phyloP scores from a whole-genome alignment of 2,888 invertebrate genomes.

The Caenorhabditis wallacei region DNA sequence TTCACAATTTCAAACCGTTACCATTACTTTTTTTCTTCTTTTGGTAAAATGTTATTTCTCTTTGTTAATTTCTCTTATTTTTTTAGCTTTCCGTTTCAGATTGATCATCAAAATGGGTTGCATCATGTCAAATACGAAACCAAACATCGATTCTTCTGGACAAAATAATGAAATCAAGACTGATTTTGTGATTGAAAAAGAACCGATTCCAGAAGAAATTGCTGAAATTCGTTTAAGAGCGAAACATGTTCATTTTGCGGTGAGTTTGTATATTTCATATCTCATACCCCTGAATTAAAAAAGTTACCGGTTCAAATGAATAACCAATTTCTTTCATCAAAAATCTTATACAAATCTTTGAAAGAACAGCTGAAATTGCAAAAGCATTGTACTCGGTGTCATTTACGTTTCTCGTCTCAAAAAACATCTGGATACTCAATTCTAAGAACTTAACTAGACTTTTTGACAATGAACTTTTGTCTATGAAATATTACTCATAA shows the following conservation, averaged over 20 bases:
- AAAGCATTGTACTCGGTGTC: too few relatives aligned
- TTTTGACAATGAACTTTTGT: too few relatives aligned
- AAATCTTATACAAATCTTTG: too few relatives aligned
- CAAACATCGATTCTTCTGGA: not conserved
- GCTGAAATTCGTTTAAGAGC: slow-evolving; percentile 5
- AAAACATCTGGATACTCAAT: too few relatives aligned
- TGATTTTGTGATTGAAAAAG: not conserved
- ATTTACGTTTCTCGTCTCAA: too few relatives aligned
- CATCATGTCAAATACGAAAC: not conserved
- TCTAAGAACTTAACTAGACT: too few relatives aligned
- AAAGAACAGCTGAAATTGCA: not conserved
- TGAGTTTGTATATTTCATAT: not conserved
- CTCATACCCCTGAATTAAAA: too few relatives aligned
- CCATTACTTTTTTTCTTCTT: not conserved
- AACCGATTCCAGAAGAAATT: slow-evolving; percentile 5
- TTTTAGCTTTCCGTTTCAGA: not conserved
- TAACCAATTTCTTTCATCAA: too few relatives aligned
- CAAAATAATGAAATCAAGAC: not conserved
- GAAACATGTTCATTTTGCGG: slow-evolving; percentile 23
- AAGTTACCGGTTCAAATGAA: too few relatives aligned
- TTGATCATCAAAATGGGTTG: slow-evolving; percentile 11
- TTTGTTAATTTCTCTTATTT: not conserved
- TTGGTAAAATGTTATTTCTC: not conserved
- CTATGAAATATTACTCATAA: too few relatives aligned
- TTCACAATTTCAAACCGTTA: slow-evolving; percentile 3